Conservation (phyloP, 2,797 vertebrate genomes). For the Coranthus polyacanthus region DNA sequence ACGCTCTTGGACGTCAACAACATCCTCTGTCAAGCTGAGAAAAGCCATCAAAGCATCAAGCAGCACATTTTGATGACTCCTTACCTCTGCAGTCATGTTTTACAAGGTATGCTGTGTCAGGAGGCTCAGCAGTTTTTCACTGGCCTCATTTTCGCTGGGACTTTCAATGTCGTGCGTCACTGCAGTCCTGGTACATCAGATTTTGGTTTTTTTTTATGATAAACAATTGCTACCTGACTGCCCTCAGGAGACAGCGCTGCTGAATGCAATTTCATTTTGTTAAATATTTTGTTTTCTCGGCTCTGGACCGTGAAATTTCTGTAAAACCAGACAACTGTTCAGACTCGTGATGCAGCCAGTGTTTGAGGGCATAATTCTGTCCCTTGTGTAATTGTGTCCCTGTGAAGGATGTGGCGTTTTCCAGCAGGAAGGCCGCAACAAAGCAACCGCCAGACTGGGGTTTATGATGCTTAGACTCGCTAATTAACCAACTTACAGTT, state of each 20-base stretch:
- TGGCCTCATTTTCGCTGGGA: conserved; percentile 7
- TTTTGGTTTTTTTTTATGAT: not conserved
- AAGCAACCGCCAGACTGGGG: conserved; percentile 64
- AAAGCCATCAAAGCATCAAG: conserved; percentile 57
- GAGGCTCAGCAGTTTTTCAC: conserved; percentile 29
- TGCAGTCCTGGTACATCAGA: not conserved
- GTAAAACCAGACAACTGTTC: conserved; percentile 9
- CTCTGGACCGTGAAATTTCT: conserved; percentile 1
- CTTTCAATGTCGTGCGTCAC: not conserved
- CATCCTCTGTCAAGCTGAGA: conserved; percentile 55
- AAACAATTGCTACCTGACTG: not conserved
- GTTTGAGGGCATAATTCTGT: conserved; percentile 34
- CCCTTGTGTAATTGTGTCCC: conserved; percentile 35
- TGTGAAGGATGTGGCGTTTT: conserved; percentile 56
- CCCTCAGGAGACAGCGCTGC: not conserved
- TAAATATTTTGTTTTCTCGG: not conserved
- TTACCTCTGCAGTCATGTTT: conserved; percentile 42
- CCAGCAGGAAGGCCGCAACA: conserved; percentile 43
- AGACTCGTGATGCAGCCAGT: conserved; percentile 13
- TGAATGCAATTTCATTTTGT: not conserved
- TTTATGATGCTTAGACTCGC: conserved; percentile 62
- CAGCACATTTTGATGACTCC: conserved; percentile 48
- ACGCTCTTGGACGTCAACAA: conserved; percentile 23
- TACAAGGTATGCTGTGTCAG: conserved; percentile 41
- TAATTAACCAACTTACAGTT: conserved; percentile 56